Percentiles rank a stretch among this genome's conserved stretches.
Evolutionary conservation across 64 coral and sea anemone species (phyloP).

Genomic region (Acropora yongei): DNA sequence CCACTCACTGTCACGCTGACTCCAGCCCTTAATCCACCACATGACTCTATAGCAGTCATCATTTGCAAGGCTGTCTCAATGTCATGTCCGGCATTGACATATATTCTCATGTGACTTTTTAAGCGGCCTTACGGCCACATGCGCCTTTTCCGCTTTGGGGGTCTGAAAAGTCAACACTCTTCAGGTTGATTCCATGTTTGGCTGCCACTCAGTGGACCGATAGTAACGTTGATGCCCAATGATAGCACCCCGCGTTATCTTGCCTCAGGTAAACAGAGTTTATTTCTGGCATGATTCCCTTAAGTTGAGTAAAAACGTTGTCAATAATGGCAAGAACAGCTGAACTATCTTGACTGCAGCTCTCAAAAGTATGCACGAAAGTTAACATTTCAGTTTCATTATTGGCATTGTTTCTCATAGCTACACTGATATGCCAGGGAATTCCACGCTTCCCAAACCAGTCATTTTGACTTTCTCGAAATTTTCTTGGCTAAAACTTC

Average conservation of each 20-base stretch:
- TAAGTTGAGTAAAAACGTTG: conserved; percentile 6
- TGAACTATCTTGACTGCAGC: conserved; percentile 38
- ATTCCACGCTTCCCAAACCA: conserved; percentile 52
- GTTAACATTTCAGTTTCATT: conserved; percentile 45
- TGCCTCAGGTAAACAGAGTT: background rate
- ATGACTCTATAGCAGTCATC: conserved; percentile 28
- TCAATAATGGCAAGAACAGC: conserved; percentile 22
- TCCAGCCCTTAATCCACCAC: conserved; percentile 18
- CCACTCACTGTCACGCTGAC: conserved; percentile 35
- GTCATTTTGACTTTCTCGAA: conserved; percentile 38
- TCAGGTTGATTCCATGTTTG: background rate
- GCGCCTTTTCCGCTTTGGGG: background rate
- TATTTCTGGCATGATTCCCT: background rate
- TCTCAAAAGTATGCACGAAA: conserved; percentile 46
- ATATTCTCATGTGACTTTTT: background rate
- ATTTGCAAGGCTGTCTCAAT: conserved; percentile 48
- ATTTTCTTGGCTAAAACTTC: conserved; percentile 49
- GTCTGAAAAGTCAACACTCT: background rate
- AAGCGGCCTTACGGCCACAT: background rate
- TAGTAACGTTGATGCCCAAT: background rate
- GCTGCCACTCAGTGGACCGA: background rate
- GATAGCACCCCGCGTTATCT: background rate
- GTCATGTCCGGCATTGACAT: conserved; percentile 36
- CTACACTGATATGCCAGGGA: conserved; percentile 36
- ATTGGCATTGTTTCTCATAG: background rate